These are phyloP conservation scores for Pogonomyrmex californicus DNA, from an alignment of 1,140 invertebrate genomes.

Conservation along the genomic window DNA sequence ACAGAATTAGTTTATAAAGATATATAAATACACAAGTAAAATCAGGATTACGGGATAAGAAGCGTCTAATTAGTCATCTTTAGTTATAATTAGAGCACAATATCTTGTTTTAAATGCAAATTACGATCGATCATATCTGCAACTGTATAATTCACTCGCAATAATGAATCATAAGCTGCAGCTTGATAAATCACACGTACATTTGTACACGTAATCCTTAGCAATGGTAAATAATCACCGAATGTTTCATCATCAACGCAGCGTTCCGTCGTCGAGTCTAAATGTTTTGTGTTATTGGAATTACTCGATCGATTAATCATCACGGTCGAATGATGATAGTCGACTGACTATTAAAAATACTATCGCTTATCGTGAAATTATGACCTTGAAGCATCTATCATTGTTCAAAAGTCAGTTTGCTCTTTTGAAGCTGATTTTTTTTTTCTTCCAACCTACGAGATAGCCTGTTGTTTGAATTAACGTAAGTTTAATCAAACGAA, in stretches of 20 bases:
- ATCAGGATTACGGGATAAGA: background rate
- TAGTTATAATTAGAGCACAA: background rate
- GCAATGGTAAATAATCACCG: slow-evolving; percentile 60
- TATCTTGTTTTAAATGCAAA: slow-evolving; percentile 21
- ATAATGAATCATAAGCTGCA: slow-evolving; percentile 66
- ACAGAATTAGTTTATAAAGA: background rate
- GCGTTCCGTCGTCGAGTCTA: slow-evolving; percentile 12
- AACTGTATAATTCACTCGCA: slow-evolving; percentile 66
- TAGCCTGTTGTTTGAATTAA: background rate
- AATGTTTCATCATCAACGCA: slow-evolving; percentile 71
- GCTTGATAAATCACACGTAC: slow-evolving; percentile 63
- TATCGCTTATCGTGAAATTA: slow-evolving; percentile 20
- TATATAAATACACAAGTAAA: background rate
- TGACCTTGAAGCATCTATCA: background rate
- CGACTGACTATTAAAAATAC: slow-evolving; percentile 11
- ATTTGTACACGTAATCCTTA: slow-evolving; percentile 62
- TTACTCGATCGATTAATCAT: slow-evolving; percentile 76
- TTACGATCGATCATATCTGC: slow-evolving; percentile 28
- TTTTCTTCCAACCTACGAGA: background rate
- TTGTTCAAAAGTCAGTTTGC: background rate
- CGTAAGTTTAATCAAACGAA: background rate
- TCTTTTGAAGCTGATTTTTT: background rate
- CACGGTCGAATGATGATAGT: slow-evolving; percentile 28
- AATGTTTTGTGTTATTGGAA: slow-evolving; percentile 76
- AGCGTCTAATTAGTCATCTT: slow-evolving; percentile 6